A percentile compares a stretch with the other conserved stretches of the same genome.
phyloP scores from a whole-genome alignment of 2,113 vertebrate genomes.

The Mormyrus iriodes region DNA sequence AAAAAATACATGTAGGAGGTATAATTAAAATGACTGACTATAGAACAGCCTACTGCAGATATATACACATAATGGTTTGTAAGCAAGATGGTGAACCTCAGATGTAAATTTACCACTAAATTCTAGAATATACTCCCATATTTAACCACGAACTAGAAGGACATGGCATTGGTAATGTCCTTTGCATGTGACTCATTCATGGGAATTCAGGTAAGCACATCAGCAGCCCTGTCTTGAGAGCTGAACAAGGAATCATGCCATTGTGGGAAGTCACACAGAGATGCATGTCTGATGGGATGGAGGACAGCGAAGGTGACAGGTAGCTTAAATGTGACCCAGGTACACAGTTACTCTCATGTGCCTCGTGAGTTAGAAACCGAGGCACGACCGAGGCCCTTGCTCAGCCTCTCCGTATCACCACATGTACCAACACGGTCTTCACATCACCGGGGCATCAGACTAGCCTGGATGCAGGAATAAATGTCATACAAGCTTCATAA shows the following conservation, averaged over 20 bases:
- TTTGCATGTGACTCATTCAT: background rate
- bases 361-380: background rate
- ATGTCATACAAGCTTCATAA: background rate
- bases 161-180: background rate
- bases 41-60: background rate
- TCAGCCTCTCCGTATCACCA: background rate
- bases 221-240: background rate
- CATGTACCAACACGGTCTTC: background rate
- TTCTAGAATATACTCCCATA: background rate
- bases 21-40: background rate
- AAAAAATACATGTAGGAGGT: background rate
- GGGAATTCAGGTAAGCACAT: background rate
- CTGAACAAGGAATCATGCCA: background rate
- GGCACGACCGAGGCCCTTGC: background rate
- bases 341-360: background rate
- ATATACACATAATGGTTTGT: background rate
- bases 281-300: background rate
- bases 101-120: background rate
- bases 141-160: background rate
- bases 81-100: background rate
- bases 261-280: background rate
- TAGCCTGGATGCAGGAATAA: background rate
- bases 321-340: background rate
- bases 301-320: background rate
- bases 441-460: background rate